A percentile compares a stretch with the other conserved stretches of the same genome.
Conservation (phyloP, 1,140 invertebrate species). For the Diprion similis region DNA sequence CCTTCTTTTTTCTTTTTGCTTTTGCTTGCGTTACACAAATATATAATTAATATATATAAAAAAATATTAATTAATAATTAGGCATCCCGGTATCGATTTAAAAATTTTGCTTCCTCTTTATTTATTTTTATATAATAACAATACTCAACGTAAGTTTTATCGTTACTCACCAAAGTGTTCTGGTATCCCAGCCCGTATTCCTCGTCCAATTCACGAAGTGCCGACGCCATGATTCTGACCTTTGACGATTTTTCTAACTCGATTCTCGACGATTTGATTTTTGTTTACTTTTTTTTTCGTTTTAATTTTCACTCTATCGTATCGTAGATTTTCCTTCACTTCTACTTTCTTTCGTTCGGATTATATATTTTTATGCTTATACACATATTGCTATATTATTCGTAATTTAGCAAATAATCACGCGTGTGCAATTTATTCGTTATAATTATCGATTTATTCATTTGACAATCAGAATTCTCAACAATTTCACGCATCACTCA, state of each 20-base stretch:
- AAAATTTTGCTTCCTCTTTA: no score
- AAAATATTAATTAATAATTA: conserved; percentile 10
- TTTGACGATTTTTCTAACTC: not conserved
- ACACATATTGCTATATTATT: no score
- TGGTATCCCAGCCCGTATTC: conserved; percentile 77
- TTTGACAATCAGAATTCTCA: no score
- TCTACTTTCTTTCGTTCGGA: not conserved
- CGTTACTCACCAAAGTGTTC: conserved; percentile 78
- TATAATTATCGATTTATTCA: no score
- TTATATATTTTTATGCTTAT: not conserved
- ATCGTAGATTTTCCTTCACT: not conserved
- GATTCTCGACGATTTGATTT: not conserved
- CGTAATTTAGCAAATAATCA: no score
- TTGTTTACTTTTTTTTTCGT: not conserved
- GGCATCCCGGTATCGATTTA: not conserved
- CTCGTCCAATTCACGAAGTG: conserved; percentile 48
- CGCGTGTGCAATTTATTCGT: no score
- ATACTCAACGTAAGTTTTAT: conserved; percentile 40
- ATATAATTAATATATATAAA: not conserved
- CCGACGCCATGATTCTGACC: conserved; percentile 36
- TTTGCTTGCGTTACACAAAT: no score
- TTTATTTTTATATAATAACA: not conserved
- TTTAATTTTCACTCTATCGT: not conserved
- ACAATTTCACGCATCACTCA: no score
- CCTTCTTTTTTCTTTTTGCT: no score